phyloP scores from a whole-genome alignment of 2,113 vertebrate genomes.

The Cynoglossus semilaevis region DNA sequence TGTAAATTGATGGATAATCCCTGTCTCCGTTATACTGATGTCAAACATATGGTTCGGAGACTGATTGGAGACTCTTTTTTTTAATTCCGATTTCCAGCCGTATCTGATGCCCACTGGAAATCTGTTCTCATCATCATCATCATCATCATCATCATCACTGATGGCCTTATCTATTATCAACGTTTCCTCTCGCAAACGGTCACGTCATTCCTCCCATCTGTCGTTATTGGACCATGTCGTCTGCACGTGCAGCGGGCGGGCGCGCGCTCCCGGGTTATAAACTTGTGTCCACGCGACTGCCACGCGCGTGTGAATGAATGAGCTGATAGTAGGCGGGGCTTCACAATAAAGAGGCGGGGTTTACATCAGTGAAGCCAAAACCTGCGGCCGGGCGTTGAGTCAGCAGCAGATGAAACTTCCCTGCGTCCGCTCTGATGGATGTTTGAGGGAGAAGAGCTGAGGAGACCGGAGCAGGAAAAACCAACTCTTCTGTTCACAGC shows the following conservation, averaged over 20 bases:
- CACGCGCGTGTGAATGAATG: constrained; percentile 69
- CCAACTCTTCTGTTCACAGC: constrained; percentile 8
- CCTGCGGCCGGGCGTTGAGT: constrained; percentile 34
- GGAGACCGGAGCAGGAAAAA: constrained; percentile 34
- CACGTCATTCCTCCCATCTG: neutral
- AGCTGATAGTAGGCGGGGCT: constrained; percentile 61
- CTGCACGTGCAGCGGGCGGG: constrained; percentile 1
- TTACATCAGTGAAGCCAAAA: constrained; percentile 44
- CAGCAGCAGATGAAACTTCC: constrained; percentile 66
- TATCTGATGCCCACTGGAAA: too few species aligned
- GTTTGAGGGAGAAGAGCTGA: constrained; percentile 43
- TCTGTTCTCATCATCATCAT: too few species aligned
- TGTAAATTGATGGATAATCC: too few species aligned
- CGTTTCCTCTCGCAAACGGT: neutral
- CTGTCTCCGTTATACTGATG: too few species aligned
- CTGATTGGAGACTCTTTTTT: too few species aligned
- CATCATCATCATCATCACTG: neutral
- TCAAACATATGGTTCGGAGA: too few species aligned
- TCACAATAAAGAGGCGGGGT: constrained; percentile 61
- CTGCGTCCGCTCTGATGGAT: constrained; percentile 51
- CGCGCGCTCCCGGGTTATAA: constrained; percentile 22
- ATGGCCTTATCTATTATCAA: too few species aligned
- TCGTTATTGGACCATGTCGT: neutral
- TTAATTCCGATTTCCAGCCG: too few species aligned
- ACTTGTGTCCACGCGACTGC: constrained; percentile 76